Percentiles rank a stretch among this genome's conserved stretches.
Conservation (phyloP, 2,888 invertebrate genomes). For the Sphaerophoria rueppellii region DNA sequence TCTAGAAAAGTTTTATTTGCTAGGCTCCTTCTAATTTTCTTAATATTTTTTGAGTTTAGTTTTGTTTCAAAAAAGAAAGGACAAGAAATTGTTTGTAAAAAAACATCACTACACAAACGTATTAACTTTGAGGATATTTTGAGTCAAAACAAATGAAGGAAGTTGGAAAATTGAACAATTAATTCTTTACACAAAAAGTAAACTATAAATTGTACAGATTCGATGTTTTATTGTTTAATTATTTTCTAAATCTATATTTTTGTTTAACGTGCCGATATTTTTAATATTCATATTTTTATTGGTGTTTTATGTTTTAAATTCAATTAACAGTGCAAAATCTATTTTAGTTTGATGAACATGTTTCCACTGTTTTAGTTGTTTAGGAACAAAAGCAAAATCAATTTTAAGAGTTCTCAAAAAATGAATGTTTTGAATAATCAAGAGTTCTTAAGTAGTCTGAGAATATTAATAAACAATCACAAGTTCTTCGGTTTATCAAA, state of each 20-base stretch:
- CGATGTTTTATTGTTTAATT: constrained; percentile 62
- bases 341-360: constrained; percentile 9
- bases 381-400: not conserved
- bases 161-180: constrained; percentile 65
- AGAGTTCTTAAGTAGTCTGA: not conserved
- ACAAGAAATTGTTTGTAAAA: constrained; percentile 15
- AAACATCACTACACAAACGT: constrained; percentile 23
- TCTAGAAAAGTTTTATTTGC: constrained; percentile 45
- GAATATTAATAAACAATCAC: not conserved
- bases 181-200: constrained; percentile 20
- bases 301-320: not conserved
- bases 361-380: not conserved
- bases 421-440: not conserved
- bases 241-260: constrained; percentile 45
- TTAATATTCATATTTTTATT: not conserved
- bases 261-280: constrained; percentile 44
- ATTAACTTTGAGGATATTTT: constrained; percentile 27
- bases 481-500: not conserved
- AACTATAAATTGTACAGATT: constrained; percentile 60
- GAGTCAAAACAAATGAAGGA: constrained; percentile 74
- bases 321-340: constrained; percentile 46
- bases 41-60: constrained; percentile 27
- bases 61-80: not conserved
- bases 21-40: constrained; percentile 33
- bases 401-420: not conserved